These are phyloP conservation scores for Cyanoramphus novaezelandiae DNA, from an alignment of 2,113 vertebrate species.

Conservation along the genomic window DNA sequence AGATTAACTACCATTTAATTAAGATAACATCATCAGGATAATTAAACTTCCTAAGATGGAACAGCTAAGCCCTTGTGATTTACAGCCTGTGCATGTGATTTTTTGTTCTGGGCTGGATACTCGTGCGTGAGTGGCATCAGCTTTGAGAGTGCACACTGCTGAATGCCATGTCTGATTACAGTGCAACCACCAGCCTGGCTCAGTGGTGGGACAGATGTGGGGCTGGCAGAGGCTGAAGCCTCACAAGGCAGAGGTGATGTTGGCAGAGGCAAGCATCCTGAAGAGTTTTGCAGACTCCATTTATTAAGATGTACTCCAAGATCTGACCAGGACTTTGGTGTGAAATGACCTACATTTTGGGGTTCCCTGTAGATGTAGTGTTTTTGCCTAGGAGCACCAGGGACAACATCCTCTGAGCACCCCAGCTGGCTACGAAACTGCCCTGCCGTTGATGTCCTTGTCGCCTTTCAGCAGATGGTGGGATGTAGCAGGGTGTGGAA, in stretches of 20 bases:
- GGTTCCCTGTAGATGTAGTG: not conserved
- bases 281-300: not conserved
- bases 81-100: slow-evolving; percentile 30
- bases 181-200: not conserved
- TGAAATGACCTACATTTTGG: not conserved
- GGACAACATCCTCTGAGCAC: not conserved
- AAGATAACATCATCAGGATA: slow-evolving; percentile 53
- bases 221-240: not conserved
- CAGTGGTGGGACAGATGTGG: not conserved
- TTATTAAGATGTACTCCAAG: not conserved
- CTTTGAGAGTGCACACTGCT: not conserved
- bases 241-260: not conserved
- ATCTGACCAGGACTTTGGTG: not conserved
- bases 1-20: slow-evolving; percentile 70
- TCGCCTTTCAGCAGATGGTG: not conserved
- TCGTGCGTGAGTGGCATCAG: not conserved
- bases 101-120: not conserved
- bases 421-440: not conserved
- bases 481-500: not conserved
- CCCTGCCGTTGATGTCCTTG: not conserved
- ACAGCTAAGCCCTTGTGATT: slow-evolving; percentile 39
- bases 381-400: not conserved
- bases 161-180: not conserved
- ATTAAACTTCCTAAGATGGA: slow-evolving; percentile 52
- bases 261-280: not conserved